These are phyloP conservation scores for Thymelicus sylvestris DNA, from an alignment of 2,888 invertebrate genomes.

Conservation along the genomic window DNA sequence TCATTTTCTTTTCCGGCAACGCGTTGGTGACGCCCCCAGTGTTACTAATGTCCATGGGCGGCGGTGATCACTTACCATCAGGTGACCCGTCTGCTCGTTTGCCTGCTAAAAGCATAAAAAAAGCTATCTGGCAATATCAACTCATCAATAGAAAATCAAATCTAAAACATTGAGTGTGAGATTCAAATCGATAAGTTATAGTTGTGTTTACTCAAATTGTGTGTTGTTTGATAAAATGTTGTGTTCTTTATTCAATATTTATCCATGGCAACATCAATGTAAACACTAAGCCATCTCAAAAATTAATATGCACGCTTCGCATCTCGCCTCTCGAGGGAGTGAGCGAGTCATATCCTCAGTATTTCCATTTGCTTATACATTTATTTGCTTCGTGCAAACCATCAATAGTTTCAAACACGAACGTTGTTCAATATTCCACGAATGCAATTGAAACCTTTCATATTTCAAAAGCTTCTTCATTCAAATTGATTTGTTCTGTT, in stretches of 20 bases:
- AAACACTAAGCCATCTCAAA: slow-evolving; percentile 19
- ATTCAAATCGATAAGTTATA: not conserved
- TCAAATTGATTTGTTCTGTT: not conserved
- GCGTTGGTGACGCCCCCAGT: no score
- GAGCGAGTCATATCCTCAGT: slow-evolving; percentile 19
- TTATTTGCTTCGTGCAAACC: slow-evolving; percentile 20
- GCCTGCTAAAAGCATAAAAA: no score
- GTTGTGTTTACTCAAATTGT: not conserved
- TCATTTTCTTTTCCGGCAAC: no score
- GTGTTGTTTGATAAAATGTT: no score
- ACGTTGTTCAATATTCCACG: slow-evolving; percentile 29
- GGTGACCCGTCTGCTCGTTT: no score
- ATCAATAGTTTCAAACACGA: slow-evolving; percentile 10
- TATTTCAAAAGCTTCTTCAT: slow-evolving; percentile 10
- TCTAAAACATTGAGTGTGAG: no score
- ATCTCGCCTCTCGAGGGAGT: slow-evolving; percentile 20
- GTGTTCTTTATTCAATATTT: not conserved
- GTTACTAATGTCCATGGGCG: no score
- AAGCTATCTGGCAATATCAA: no score
- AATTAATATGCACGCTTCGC: slow-evolving; percentile 19
- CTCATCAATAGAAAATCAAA: no score
- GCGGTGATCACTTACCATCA: no score
- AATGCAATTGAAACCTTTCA: slow-evolving; percentile 18
- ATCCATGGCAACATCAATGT: not conserved
- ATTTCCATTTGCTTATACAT: slow-evolving; percentile 27